Evolutionary conservation across 53 echinoderm and acorn worm species (phyloP).

Genomic region (Paelopatides confundens): DNA sequence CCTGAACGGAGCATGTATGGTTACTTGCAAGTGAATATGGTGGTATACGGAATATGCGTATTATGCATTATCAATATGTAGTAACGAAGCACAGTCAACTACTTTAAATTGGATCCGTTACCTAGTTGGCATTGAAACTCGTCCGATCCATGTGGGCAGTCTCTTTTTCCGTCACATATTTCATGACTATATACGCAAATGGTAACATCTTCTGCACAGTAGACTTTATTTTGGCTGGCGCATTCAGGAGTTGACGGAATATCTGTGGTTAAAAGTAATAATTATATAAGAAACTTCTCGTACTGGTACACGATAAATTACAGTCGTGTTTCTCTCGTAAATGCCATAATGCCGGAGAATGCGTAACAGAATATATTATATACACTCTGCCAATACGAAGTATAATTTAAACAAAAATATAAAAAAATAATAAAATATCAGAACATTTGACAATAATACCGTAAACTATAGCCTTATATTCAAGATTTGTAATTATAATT

Average conservation of each 20-base stretch:
- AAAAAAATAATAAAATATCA: too few species aligned
- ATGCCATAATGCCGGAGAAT: too few species aligned
- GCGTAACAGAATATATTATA: too few species aligned
- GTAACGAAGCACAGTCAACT: too few species aligned
- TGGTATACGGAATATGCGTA: background rate
- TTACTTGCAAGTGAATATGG: background rate
- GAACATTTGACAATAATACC: too few species aligned
- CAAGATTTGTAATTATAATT: too few species aligned
- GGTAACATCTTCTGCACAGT: slow-evolving; percentile 38
- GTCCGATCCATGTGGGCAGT: slow-evolving; percentile 65
- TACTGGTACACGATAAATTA: too few species aligned
- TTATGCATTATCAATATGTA: background rate
- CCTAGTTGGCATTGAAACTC: slow-evolving; percentile 56
- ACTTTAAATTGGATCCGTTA: background rate
- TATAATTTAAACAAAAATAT: too few species aligned
- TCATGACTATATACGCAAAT: slow-evolving; percentile 40
- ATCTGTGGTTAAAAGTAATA: background rate
- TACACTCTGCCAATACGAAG: too few species aligned
- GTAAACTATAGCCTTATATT: too few species aligned
- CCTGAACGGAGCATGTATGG: too few species aligned
- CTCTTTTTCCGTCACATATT: slow-evolving; percentile 58
- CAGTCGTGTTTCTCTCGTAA: too few species aligned
- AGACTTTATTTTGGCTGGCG: slow-evolving; percentile 9
- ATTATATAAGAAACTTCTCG: background rate
- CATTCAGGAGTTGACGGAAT: background rate